Conservation (phyloP, 92 coral and sea anemone genomes). For the Epizoanthus fatuus region DNA sequence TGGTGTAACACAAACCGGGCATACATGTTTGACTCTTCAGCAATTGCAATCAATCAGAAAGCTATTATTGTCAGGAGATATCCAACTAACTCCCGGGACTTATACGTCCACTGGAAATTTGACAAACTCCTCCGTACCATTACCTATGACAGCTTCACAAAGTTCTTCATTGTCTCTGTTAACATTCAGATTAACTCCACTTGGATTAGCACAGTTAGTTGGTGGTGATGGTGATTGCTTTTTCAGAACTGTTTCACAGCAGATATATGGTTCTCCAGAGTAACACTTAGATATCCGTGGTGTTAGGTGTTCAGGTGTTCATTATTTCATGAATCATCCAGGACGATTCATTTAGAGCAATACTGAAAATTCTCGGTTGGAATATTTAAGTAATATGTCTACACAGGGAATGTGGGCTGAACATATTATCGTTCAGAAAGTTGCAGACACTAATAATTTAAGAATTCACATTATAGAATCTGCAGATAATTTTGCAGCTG, state of each 20-base stretch:
- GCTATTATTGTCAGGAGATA: no score
- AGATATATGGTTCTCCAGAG: constrained; percentile 53
- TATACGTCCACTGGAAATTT: no score
- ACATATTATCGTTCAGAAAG: constrained; percentile 51
- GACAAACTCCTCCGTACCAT: no score
- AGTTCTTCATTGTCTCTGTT: no score
- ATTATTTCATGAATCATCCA: constrained; percentile 36
- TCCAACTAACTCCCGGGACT: no score
- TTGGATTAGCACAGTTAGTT: background rate
- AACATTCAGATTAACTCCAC: no score
- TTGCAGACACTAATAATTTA: constrained; percentile 43
- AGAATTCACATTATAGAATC: constrained; percentile 50
- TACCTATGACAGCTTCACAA: no score
- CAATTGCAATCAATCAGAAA: no score
- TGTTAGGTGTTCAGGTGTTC: constrained; percentile 10
- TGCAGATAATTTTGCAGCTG: constrained; percentile 39
- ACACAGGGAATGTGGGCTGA: constrained; percentile 48
- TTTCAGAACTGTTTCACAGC: constrained; percentile 41
- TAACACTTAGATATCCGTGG: constrained; percentile 23
- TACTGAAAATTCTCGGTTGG: constrained; percentile 32
- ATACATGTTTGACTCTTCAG: no score
- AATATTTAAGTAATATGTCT: constrained; percentile 40
- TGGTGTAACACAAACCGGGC: no score
- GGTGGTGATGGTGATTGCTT: background rate
- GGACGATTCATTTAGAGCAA: constrained; percentile 43